Percentiles rank a stretch among this genome's conserved stretches.
These are phyloP conservation scores for Leucophenga montana DNA, from an alignment of 2,888 invertebrate species.

Conservation along the genomic window DNA sequence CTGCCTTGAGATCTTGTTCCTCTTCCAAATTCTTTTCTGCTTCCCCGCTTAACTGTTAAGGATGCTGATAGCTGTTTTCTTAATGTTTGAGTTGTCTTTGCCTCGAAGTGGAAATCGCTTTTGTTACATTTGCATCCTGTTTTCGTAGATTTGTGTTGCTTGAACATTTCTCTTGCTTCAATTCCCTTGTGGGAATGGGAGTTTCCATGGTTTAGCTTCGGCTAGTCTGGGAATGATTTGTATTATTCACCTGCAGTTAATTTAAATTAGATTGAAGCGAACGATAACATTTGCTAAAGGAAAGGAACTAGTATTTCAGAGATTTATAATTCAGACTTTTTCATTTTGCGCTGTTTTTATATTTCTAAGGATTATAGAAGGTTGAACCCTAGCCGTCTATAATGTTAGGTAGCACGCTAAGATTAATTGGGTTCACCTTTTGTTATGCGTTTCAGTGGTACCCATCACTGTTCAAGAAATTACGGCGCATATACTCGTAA, in stretches of 20 bases:
- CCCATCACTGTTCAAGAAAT: too few species aligned
- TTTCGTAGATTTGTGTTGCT: constrained; percentile 24
- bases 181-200: constrained; percentile 5
- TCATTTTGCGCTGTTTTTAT: too few species aligned
- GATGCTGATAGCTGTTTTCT: too few species aligned
- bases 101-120: constrained; percentile 8
- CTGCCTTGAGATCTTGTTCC: background rate
- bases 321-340: too few species aligned
- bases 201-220: background rate
- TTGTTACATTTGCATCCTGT: constrained; percentile 45
- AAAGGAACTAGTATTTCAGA: background rate
- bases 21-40: background rate
- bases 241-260: background rate
- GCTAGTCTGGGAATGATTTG: background rate
- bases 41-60: background rate
- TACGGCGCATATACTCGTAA: too few species aligned
- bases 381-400: too few species aligned
- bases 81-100: background rate
- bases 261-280: background rate
- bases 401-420: too few species aligned
- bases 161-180: background rate
- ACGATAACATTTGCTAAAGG: background rate
- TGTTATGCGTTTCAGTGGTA: too few species aligned
- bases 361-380: too few species aligned
- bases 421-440: too few species aligned